Conservation (phyloP, 1,140 invertebrate species). For the Hycleus phaleratus region DNA sequence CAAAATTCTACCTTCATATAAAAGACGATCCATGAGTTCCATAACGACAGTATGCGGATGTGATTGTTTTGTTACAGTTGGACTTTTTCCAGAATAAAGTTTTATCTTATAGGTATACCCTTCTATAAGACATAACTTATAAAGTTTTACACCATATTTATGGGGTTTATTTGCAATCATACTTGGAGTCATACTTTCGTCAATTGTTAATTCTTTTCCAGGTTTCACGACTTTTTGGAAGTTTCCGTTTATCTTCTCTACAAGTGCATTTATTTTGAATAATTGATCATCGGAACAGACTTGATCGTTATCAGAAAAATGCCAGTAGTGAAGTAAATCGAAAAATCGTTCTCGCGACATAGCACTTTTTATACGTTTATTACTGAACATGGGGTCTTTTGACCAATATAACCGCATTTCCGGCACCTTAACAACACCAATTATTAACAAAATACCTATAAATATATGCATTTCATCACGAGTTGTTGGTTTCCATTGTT, state of each 20-base stretch:
- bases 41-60: not conserved
- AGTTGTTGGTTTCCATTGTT: not conserved
- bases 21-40: not conserved
- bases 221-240: not conserved
- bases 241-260: not conserved
- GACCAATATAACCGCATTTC: no score
- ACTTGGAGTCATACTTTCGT: conserved; percentile 37
- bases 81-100: no score
- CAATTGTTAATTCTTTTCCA: conserved; percentile 34
- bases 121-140: conserved; percentile 23
- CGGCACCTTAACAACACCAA: not conserved
- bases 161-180: conserved; percentile 27
- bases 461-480: not conserved
- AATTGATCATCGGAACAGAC: no score
- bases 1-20: not conserved
- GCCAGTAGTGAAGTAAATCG: not conserved
- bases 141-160: conserved; percentile 31
- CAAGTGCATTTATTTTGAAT: no score
- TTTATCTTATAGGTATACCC: conserved; percentile 9
- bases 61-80: not conserved
- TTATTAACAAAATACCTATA: not conserved
- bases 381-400: not conserved
- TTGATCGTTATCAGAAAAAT: not conserved
- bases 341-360: not conserved
- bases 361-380: not conserved